Evolutionary conservation across 64 coral and sea anemone species (phyloP).

Genomic region (Actinia equina): DNA sequence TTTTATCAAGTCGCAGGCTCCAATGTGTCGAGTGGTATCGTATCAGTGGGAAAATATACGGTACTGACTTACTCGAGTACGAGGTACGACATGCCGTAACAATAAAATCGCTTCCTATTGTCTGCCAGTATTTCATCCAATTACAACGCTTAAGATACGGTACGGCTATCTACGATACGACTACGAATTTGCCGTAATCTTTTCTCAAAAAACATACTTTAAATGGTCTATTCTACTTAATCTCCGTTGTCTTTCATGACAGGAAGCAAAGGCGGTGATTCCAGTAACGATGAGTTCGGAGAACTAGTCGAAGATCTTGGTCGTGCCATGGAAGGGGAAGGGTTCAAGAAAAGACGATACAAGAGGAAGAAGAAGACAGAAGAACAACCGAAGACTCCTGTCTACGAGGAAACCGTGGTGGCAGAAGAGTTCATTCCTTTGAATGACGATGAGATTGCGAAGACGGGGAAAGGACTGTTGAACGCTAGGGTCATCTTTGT

Average conservation of each 20-base stretch:
- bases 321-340: constrained; percentile 70
- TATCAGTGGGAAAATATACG: too few species aligned
- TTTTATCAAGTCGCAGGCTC: too few species aligned
- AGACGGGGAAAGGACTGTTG: constrained; percentile 80
- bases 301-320: constrained; percentile 71
- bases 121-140: too few species aligned
- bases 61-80: too few species aligned
- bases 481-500: constrained; percentile 94
- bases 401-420: constrained; percentile 61
- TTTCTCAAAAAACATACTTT: too few species aligned
- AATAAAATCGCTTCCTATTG: too few species aligned
- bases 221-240: not conserved
- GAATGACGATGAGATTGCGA: constrained; percentile 56
- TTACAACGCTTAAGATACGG: too few species aligned
- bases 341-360: constrained; percentile 39
- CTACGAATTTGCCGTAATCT: too few species aligned
- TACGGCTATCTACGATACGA: too few species aligned
- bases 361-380: constrained; percentile 67
- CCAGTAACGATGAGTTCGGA: constrained; percentile 65
- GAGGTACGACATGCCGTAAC: too few species aligned
- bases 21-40: too few species aligned
- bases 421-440: constrained; percentile 85
- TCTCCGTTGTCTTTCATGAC: not conserved
- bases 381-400: constrained; percentile 26
- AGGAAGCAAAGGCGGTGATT: constrained; percentile 37